Evolutionary conservation across 1,140 invertebrate genomes (phyloP), one percentile per base, ranked within the genome.

Genomic region (Drosophila funebris): DNA sequence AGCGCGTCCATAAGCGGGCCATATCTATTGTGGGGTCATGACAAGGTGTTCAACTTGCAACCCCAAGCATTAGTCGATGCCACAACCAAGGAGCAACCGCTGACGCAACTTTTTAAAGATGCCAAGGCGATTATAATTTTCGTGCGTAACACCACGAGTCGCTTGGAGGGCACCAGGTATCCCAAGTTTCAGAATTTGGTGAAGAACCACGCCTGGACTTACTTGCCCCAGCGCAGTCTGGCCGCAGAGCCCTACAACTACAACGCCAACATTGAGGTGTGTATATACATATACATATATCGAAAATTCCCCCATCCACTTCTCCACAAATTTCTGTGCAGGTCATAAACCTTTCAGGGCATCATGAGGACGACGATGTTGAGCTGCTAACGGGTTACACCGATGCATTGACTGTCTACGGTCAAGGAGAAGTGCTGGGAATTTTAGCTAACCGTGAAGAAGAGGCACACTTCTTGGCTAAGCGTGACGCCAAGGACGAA

Each of bases 1-100:
- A 75, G 48, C 57, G 85, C 85, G 1, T 67, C 84, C 31, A 78
- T 91, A 14, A 89, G 75, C 60, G 94, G 94, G 1, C 94, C 94
- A 0, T 94, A 93, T 73, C 60, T 94, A 3, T 92, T 94, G 66
- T 94, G 94, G 91, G 94, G 94, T 11, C 93, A 92, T 7, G 91
- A 92, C 27, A 92, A 92, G 7, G 78, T 94, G 0, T 81, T 91
- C 16, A 84, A 85, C 18, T 92, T 93, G 52, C 91, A 92, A 33
- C 72, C 92, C 36, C 92, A 93, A 24, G 93, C 93, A 0, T 76
- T 94, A 13, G 92, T 92, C 90, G 92, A 93, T 85, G 58, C 82
- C 85, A 56, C 75, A 92, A 74, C 44, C 60, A 77, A 60, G 83
- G 73, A 92, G 91, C 79, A 93, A 91, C 89, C 92, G 92, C 90